These are phyloP conservation scores for Ochotona princeps DNA, from an alignment of 2,113 vertebrate species.

Conservation along the genomic window DNA sequence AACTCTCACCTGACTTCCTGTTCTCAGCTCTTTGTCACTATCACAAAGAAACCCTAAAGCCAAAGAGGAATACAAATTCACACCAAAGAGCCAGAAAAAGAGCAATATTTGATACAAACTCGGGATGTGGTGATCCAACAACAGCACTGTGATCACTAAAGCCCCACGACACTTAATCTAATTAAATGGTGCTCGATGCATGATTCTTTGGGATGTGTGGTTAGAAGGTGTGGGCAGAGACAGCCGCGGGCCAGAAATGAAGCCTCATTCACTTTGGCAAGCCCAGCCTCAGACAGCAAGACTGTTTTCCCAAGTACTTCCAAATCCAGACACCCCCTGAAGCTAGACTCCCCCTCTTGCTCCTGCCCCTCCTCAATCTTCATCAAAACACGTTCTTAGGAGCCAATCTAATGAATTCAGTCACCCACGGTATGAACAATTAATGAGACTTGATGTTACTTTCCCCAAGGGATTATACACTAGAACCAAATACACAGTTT, in stretches of 20 bases:
- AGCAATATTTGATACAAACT: background rate
- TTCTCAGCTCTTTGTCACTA: background rate
- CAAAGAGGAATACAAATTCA: background rate
- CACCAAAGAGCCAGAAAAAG: background rate
- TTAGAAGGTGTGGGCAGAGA: conserved; percentile 1
- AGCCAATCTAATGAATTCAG: conserved; percentile 5
- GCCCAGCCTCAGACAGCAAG: background rate
- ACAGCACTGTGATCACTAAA: background rate
- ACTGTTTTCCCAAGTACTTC: background rate
- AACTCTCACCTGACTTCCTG: background rate
- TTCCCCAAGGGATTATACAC: background rate
- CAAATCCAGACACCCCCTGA: background rate
- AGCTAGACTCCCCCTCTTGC: background rate
- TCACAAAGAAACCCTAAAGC: background rate
- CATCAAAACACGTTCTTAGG: conserved; percentile 15
- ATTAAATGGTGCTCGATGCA: background rate
- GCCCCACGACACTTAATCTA: background rate
- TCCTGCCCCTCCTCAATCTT: background rate
- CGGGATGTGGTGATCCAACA: background rate
- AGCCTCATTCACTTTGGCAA: background rate
- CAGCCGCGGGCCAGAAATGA: background rate
- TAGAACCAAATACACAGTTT: conserved; percentile 30
- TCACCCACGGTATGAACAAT: background rate
- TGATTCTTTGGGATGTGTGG: background rate
- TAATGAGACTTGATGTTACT: conserved; percentile 29